phyloP scores from a whole-genome alignment of 64 coral and sea anemone genomes.

The Actinia equina region DNA sequence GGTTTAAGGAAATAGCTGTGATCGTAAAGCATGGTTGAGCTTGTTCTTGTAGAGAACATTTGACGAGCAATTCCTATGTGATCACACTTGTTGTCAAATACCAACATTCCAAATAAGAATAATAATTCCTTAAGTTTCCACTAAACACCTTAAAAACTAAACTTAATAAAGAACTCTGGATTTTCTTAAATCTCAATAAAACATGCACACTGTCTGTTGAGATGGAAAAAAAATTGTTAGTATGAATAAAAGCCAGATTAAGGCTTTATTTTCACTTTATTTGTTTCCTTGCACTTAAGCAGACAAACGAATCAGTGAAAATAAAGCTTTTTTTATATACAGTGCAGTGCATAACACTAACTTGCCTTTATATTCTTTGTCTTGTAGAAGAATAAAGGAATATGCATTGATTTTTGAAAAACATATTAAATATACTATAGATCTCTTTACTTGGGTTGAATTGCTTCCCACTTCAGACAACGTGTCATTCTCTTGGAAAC shows the following conservation, averaged over 20 bases:
- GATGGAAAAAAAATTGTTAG: neutral
- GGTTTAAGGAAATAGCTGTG: neutral
- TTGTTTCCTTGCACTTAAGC: too few species aligned
- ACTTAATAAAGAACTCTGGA: neutral
- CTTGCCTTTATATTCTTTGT: too few species aligned
- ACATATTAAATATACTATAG: too few species aligned
- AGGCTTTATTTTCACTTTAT: neutral
- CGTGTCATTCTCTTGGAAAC: too few species aligned
- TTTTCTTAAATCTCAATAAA: too few species aligned
- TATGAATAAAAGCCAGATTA: neutral
- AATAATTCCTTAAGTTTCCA: neutral
- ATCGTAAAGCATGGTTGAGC: neutral
- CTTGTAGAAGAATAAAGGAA: too few species aligned
- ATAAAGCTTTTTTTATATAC: neutral
- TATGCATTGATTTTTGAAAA: too few species aligned
- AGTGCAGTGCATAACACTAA: neutral
- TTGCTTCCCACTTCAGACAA: too few species aligned
- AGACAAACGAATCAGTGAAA: neutral
- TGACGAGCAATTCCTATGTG: neutral
- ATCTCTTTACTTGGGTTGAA: too few species aligned
- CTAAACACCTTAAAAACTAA: neutral
- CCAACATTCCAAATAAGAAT: neutral
- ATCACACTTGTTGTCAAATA: neutral
- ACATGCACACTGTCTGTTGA: neutral
- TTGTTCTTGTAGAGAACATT: neutral